Evolutionary conservation across 2,888 invertebrate genomes (phyloP).

Genomic region (Drosophila hawaiiensis): DNA sequence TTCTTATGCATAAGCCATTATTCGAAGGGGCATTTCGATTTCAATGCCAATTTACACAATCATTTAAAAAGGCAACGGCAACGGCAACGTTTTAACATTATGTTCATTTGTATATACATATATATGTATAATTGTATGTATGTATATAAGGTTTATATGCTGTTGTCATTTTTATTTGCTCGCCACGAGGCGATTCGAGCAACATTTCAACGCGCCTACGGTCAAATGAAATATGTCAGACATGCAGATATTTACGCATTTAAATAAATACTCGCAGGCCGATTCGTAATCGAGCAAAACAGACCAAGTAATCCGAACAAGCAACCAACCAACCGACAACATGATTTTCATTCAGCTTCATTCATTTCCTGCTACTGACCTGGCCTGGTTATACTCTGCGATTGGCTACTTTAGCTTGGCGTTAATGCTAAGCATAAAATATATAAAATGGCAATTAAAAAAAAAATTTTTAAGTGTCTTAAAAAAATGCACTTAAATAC

Average conservation of each 20-base stretch:
- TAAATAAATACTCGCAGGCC: conserved; percentile 66
- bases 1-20: conserved; percentile 37
- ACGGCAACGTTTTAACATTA: conserved; percentile 45
- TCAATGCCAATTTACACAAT: conserved; percentile 51
- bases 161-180: conserved; percentile 53
- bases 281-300: conserved; percentile 61
- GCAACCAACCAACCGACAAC: conserved; percentile 54
- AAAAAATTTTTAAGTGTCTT: neutral
- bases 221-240: conserved; percentile 70
- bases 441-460: neutral
- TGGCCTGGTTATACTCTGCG: conserved; percentile 55
- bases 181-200: conserved; percentile 50
- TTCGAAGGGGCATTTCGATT: conserved; percentile 36
- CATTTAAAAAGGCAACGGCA: conserved; percentile 48
- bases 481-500: neutral
- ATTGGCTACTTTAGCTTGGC: conserved; percentile 3
- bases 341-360: conserved; percentile 68
- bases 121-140: neutral
- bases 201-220: conserved; percentile 76
- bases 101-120: conserved; percentile 15
- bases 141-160: conserved; percentile 22
- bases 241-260: conserved; percentile 75
- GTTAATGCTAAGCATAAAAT: neutral
- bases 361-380: conserved; percentile 71
- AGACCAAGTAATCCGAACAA: conserved; percentile 43